A percentile compares a stretch with the other conserved stretches of the same genome.
Evolutionary conservation across 2,888 invertebrate genomes (phyloP).

Genomic region (Rhimphoctona megacephalus): DNA sequence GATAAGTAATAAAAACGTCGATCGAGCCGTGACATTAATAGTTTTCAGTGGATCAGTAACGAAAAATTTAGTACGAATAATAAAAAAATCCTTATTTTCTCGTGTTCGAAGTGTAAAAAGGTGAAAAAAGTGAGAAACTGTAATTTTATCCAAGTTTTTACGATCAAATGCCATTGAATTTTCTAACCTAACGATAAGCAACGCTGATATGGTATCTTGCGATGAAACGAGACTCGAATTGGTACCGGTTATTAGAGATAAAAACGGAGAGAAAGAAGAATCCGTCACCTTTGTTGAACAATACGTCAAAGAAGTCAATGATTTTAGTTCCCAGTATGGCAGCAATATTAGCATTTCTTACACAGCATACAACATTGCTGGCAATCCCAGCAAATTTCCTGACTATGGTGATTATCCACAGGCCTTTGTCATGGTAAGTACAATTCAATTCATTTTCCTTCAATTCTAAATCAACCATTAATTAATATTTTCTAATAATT

Average conservation of each 20-base stretch:
- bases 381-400: constrained; percentile 94
- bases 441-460: not conserved
- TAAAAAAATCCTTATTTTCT: constrained; percentile 4
- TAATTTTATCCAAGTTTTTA: not conserved
- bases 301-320: constrained; percentile 91
- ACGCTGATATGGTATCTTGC: constrained; percentile 80
- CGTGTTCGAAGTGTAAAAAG: not conserved
- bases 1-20: constrained; percentile 14
- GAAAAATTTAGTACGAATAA: not conserved
- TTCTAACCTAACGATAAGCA: constrained; percentile 48
- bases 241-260: constrained; percentile 78
- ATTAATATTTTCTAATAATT: not conserved
- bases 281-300: constrained; percentile 88
- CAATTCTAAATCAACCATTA: not conserved
- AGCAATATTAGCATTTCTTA: constrained; percentile 95
- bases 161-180: constrained; percentile 50
- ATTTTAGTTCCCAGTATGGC: constrained; percentile 96
- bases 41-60: not conserved
- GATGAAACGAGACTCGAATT: constrained; percentile 80
- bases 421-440: constrained; percentile 94
- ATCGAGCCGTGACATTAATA: not conserved
- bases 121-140: not conserved
- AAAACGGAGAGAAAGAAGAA: constrained; percentile 75
- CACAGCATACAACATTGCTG: constrained; percentile 94
- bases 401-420: constrained; percentile 96